Evolutionary conservation across 64 coral and sea anemone genomes (phyloP).

Genomic region (Stichodactyla mertensii): DNA sequence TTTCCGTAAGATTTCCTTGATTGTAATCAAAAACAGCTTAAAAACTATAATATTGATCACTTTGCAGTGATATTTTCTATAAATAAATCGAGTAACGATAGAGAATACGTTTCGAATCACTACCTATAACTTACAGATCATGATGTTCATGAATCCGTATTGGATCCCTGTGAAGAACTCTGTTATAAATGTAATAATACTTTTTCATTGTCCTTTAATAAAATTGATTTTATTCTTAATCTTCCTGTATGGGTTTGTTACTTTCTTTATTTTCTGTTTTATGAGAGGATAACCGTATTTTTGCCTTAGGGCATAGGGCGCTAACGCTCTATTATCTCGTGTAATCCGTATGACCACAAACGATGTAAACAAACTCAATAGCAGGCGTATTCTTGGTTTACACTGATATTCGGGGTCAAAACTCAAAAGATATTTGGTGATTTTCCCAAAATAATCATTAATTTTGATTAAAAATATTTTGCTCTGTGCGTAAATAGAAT

Average conservation of each 20-base stretch:
- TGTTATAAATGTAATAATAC: not conserved
- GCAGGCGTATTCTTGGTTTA: not conserved
- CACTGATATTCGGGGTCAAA: not conserved
- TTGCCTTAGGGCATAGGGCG: not conserved
- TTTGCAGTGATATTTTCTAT: not conserved
- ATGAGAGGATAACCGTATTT: not conserved
- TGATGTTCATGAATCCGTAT: not conserved
- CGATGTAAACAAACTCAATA: not conserved
- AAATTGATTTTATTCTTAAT: not conserved
- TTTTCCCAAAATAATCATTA: no score
- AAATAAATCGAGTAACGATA: not conserved
- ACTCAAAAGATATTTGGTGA: not conserved
- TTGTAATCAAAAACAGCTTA: not conserved
- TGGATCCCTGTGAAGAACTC: not conserved
- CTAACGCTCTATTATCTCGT: not conserved
- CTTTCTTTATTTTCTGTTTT: not conserved
- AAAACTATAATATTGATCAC: not conserved
- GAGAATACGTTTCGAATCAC: not conserved
- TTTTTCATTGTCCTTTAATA: not conserved
- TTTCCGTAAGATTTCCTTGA: not conserved
- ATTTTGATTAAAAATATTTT: no score
- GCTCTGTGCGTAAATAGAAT: no score
- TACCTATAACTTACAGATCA: not conserved
- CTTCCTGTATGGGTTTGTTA: not conserved
- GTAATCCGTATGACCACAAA: not conserved